These are phyloP conservation scores for Phodopus roborovskii DNA, from an alignment of 2,113 vertebrate species.

Conservation along the genomic window DNA sequence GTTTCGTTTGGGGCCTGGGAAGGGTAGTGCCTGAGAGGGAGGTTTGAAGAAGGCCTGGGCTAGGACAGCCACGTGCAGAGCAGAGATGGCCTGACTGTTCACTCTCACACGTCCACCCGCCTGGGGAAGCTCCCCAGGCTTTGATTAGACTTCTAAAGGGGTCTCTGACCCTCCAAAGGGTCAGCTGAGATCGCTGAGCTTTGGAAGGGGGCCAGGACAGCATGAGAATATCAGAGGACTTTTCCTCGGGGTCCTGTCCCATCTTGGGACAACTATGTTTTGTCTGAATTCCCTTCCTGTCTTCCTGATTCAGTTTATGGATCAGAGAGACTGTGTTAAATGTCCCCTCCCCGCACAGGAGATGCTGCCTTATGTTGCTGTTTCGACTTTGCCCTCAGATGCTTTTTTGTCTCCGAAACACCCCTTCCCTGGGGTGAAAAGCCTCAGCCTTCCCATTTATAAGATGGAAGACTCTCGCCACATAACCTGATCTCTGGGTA, in stretches of 20 bases:
- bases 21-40: neutral
- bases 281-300: too few relatives aligned
- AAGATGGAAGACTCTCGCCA: fast-evolving
- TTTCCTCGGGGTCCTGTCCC: neutral
- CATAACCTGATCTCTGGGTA: fast-evolving
- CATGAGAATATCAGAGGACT: neutral
- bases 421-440: neutral
- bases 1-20: neutral
- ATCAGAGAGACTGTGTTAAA: neutral
- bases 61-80: neutral
- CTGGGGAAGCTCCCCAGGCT: neutral
- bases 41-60: neutral
- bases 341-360: neutral
- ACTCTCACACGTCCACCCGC: neutral
- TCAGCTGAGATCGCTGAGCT: neutral
- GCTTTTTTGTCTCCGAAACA: neutral
- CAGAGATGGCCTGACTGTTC: neutral
- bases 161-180: neutral
- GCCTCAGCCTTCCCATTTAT: neutral
- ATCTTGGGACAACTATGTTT: neutral
- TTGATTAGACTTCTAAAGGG: neutral
- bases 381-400: fast-evolving
- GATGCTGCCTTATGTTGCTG: fast-evolving
- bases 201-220: neutral
- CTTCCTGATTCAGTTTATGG: fast-evolving